Conservation (phyloP, 2,797 vertebrate species). For the Gymnoscopelus microlampas region DNA sequence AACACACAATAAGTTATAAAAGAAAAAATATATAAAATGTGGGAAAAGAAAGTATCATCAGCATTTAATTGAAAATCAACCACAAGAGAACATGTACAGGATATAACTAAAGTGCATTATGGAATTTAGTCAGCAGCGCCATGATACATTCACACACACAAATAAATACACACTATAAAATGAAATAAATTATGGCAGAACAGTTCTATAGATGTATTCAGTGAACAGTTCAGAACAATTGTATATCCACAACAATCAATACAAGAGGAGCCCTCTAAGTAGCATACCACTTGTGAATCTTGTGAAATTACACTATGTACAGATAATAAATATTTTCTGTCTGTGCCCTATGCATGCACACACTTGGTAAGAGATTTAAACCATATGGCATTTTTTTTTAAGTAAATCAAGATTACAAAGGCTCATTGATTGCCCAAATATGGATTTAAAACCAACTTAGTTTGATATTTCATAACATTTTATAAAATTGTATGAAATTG, state of each 20-base stretch:
- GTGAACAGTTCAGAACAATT: slow-evolving; percentile 49
- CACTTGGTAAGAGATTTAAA: slow-evolving; percentile 39
- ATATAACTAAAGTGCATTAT: slow-evolving; percentile 95
- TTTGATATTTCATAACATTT: slow-evolving; percentile 28
- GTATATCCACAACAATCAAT: slow-evolving; percentile 40
- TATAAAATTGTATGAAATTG: slow-evolving; percentile 9
- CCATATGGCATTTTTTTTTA: slow-evolving; percentile 36
- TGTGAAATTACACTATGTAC: slow-evolving; percentile 44
- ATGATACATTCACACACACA: slow-evolving; percentile 88
- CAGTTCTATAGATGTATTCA: slow-evolving; percentile 53
- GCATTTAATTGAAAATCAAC: slow-evolving; percentile 58
- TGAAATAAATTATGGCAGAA: slow-evolving; percentile 93
- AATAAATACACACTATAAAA: slow-evolving; percentile 92
- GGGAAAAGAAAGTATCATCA: slow-evolving; percentile 57
- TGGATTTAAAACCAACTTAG: slow-evolving; percentile 42
- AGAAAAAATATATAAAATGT: slow-evolving; percentile 53
- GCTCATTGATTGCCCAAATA: slow-evolving; percentile 61
- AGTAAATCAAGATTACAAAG: slow-evolving; percentile 43
- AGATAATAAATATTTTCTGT: slow-evolving; percentile 63
- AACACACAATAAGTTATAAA: slow-evolving; percentile 68
- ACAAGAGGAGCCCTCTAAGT: slow-evolving; percentile 38
- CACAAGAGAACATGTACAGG: slow-evolving; percentile 77
- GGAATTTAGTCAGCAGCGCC: slow-evolving; percentile 94
- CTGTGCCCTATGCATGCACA: slow-evolving; percentile 32
- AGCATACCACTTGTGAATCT: slow-evolving; percentile 34